A percentile compares a stretch with the other conserved stretches of the same genome.
These are phyloP conservation scores for Syndactyla subalaris DNA, from an alignment of 2,797 vertebrate species.

Conservation along the genomic window DNA sequence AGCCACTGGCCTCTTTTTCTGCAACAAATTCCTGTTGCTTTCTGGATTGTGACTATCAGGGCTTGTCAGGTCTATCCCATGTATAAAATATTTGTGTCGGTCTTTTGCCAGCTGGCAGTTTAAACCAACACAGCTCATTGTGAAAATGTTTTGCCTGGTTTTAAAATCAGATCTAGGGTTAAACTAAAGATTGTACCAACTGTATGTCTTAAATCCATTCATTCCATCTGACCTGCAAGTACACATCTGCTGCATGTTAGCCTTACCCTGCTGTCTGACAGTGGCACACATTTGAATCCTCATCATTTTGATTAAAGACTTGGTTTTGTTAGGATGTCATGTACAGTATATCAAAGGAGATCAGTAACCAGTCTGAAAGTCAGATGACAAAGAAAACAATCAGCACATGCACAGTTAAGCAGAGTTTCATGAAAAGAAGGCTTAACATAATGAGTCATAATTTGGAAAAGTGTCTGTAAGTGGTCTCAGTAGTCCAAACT, in stretches of 20 bases:
- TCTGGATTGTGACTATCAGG: not conserved
- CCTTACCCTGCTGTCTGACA: constrained; percentile 76
- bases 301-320: constrained; percentile 87
- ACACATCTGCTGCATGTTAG: constrained; percentile 83
- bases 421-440: constrained; percentile 68
- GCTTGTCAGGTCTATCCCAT: not conserved
- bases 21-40: not conserved
- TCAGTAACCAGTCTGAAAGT: constrained; percentile 91
- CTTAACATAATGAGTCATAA: constrained; percentile 76
- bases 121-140: not conserved
- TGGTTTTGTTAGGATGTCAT: constrained; percentile 87
- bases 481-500: constrained; percentile 14
- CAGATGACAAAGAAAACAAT: constrained; percentile 87
- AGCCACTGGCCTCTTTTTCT: not conserved
- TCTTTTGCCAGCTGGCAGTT: not conserved
- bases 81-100: not conserved
- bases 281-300: constrained; percentile 78
- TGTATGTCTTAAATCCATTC: constrained; percentile 83
- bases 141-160: constrained; percentile 41
- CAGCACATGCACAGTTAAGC: constrained; percentile 79
- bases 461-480: constrained; percentile 69
- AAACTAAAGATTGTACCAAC: constrained; percentile 66
- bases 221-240: constrained; percentile 90
- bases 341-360: constrained; percentile 93
- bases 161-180: constrained; percentile 68